phyloP scores from a whole-genome alignment of 2,888 invertebrate species.

The Clivina fossor region DNA sequence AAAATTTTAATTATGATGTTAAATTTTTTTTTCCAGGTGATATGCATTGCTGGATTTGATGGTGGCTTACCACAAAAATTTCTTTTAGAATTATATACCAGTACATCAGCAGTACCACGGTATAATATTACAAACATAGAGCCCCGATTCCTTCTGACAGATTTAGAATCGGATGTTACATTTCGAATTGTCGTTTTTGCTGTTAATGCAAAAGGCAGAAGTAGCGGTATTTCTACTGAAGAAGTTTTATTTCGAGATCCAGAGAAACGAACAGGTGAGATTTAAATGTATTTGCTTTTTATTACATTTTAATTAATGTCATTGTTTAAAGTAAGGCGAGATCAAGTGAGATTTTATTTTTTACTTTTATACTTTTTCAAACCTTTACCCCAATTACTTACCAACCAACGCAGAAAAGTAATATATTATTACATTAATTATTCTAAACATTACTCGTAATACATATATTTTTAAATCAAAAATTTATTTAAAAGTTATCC shows the following conservation, averaged over 20 bases:
- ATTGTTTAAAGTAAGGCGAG: too few relatives aligned
- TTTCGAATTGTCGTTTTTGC: conserved; percentile 77
- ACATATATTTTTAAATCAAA: too few relatives aligned
- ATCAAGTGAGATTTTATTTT: too few relatives aligned
- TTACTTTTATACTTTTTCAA: too few relatives aligned
- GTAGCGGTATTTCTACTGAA: conserved; percentile 68
- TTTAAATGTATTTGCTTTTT: too few relatives aligned
- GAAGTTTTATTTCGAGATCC: conserved; percentile 80
- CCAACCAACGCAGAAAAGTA: too few relatives aligned
- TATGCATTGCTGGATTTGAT: conserved; percentile 68
- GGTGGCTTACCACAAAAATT: conserved; percentile 87
- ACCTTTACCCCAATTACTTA: too few relatives aligned
- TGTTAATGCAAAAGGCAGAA: conserved; percentile 80
- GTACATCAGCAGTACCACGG: conserved; percentile 52
- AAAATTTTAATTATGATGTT: too few relatives aligned
- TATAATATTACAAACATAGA: conserved; percentile 68
- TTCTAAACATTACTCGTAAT: too few relatives aligned
- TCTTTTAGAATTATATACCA: conserved; percentile 73
- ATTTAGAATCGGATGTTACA: conserved; percentile 77
- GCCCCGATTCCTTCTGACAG: conserved; percentile 75
- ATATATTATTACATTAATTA: too few relatives aligned
- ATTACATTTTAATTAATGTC: conserved; percentile 10
- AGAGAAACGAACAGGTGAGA: conserved; percentile 73
- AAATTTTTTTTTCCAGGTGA: too few relatives aligned
- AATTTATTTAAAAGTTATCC: too few relatives aligned